Evolutionary conservation across 1,140 invertebrate genomes (phyloP).

Genomic region (Cephus cinctus): DNA sequence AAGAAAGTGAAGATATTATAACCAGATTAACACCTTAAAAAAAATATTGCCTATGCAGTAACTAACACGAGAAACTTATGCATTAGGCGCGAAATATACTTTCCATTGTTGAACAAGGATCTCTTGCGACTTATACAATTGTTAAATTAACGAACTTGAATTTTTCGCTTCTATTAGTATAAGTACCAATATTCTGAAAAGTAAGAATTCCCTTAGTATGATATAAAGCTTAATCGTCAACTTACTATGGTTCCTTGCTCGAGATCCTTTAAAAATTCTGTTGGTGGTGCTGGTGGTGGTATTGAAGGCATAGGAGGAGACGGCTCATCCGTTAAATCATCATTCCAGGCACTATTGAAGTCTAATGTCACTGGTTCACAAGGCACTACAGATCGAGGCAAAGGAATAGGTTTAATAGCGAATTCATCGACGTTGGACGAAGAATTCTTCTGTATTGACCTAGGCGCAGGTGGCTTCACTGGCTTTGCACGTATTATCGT

Average conservation of each 20-base stretch:
- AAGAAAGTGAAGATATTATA: too few relatives aligned
- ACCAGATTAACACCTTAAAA: too few relatives aligned
- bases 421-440: not conserved
- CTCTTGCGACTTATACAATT: too few relatives aligned
- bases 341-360: constrained; percentile 29
- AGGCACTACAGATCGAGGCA: not conserved
- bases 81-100: too few relatives aligned
- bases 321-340: constrained; percentile 27
- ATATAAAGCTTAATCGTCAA: too few relatives aligned
- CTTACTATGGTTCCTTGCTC: constrained; percentile 29
- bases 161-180: too few relatives aligned
- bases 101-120: too few relatives aligned
- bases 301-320: constrained; percentile 77
- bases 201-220: not conserved
- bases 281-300: constrained; percentile 71
- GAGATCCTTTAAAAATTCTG: constrained; percentile 48
- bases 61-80: too few relatives aligned
- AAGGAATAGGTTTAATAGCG: not conserved
- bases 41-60: too few relatives aligned
- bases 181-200: not conserved
- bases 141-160: too few relatives aligned
- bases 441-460: not conserved
- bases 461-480: constrained; percentile 31
- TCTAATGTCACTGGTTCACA: constrained; percentile 21
- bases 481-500: constrained; percentile 65